phyloP scores from a whole-genome alignment of 2,113 vertebrate genomes.

The Tragelaphus strepsiceros region DNA sequence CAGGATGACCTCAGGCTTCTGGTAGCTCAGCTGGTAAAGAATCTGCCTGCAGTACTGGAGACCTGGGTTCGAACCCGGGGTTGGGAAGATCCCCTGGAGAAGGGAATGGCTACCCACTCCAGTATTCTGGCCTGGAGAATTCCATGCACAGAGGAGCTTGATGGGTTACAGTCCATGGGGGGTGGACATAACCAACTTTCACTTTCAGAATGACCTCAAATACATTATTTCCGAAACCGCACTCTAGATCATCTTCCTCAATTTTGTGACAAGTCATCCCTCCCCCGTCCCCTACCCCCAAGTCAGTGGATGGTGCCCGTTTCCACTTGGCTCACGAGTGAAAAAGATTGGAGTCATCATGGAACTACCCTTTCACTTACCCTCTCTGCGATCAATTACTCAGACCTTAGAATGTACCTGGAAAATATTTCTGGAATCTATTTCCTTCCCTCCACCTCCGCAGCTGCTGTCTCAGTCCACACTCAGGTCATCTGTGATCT shows the following conservation, averaged over 20 bases:
- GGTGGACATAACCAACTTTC: not conserved
- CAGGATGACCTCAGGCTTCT: not conserved
- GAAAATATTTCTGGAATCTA: not conserved
- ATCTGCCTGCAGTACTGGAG: not conserved
- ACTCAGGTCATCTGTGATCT: not conserved
- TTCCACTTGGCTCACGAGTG: not conserved
- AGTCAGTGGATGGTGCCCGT: not conserved
- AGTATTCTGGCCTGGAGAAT: not conserved
- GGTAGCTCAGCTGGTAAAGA: not conserved
- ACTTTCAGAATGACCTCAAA: not conserved
- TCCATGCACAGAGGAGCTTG: not conserved
- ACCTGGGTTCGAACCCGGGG: not conserved
- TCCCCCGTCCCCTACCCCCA: fast-evolving
- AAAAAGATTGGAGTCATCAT: not conserved
- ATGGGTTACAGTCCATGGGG: not conserved
- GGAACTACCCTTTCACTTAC: not conserved
- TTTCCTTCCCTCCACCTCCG: not conserved
- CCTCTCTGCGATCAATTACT: not conserved
- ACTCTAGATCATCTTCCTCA: not conserved
- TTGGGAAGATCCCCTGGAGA: not conserved
- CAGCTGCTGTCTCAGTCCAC: not conserved
- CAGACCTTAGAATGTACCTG: not conserved
- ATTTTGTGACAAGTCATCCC: not conserved
- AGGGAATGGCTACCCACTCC: not conserved
- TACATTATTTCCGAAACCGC: not conserved